Conservation (phyloP, 2,113 vertebrate genomes). For the Gambusia affinis region DNA sequence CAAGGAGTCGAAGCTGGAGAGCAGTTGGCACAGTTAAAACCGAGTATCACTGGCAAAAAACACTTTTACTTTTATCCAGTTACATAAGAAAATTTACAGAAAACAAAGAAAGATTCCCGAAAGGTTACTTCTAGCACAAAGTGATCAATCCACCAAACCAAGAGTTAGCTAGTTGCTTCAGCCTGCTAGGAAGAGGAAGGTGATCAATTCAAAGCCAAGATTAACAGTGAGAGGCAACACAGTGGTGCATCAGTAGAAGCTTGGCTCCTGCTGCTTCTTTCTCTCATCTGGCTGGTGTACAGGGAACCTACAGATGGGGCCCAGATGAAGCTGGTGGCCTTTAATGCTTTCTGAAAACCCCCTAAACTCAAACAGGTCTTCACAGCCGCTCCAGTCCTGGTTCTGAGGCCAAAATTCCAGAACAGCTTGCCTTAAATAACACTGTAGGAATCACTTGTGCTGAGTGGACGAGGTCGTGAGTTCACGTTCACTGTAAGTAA, state of each 20-base stretch:
- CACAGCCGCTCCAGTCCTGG: conserved; percentile 14
- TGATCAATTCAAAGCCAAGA: conserved; percentile 47
- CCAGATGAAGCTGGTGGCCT: conserved; percentile 67
- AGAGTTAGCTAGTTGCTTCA: conserved; percentile 24
- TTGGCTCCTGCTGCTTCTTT: conserved; percentile 33
- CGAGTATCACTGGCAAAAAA: neutral
- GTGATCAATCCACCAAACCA: conserved; percentile 38
- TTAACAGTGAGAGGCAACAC: conserved; percentile 20
- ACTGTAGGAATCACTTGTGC: neutral
- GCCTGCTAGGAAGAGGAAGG: conserved; percentile 7
- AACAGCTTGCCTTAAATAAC: neutral
- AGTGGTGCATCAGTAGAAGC: conserved; percentile 27
- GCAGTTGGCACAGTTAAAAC: neutral
- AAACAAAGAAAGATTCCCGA: neutral
- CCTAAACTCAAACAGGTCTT: conserved; percentile 49
- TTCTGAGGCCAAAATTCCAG: neutral
- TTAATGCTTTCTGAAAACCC: conserved; percentile 61
- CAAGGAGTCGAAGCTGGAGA: neutral
- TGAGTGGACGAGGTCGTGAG: neutral
- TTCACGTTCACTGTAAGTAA: neutral
- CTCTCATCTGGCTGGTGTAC: conserved; percentile 47
- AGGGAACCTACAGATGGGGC: conserved; percentile 67
- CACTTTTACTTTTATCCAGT: neutral
- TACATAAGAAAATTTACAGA: neutral
- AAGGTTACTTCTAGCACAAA: neutral